Base-by-base conservation (phyloP, 2,113 vertebrate genomes). In the Callocephalon fimbriatum region DNA sequence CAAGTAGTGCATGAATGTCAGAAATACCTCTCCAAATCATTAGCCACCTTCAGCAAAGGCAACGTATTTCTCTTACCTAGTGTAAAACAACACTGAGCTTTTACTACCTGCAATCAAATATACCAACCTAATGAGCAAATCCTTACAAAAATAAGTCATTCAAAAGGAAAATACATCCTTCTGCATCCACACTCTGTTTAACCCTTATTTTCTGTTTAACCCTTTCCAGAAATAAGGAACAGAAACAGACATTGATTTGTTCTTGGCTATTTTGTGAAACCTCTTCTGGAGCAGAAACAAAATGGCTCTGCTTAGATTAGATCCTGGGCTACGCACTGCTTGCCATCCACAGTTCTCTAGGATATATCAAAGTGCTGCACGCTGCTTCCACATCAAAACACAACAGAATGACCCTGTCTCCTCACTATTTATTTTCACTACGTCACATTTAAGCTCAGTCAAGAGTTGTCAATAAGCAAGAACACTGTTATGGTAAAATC, bases 1-100 rank as follows among this genome's bases (percentile, higher is more conserved):
- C 26, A 45, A 74, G 47, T 31, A 37, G 27, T 0, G 0, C 2
- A n/a, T 6, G 12, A n/a, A 17, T 14, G 20, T 70, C 66, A 81
- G 40, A 88, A 96, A 79, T 4, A 26, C 23, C 45, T 29, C 21
- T 53, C 15, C 74, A 53, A 9, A 6, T n/a, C 76, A 35, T 15
- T 26, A 61, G 38, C 25, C 61, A 62, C 51, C 40, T 20, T 83
- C 80, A 71, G 72, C 12, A 68, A 91, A 62, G 40, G 35, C n/a
- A 75, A 51, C 6, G 7, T 2, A 11, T 10, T 65, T 47, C 56
- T 48, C 15, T 72, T 23, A 40, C 15, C 29, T 25, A 29, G 2
- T 44, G 10, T 38, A 53, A 68, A 87, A 59, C 9, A 13, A 54
- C 42, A 37, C 29, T 66, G 66, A 14, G 10, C 2, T 95, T 86